Percentiles rank a stretch among this genome's conserved stretches.
phyloP scores from a whole-genome alignment of 2,113 vertebrate species.

The Cacatua alba region DNA sequence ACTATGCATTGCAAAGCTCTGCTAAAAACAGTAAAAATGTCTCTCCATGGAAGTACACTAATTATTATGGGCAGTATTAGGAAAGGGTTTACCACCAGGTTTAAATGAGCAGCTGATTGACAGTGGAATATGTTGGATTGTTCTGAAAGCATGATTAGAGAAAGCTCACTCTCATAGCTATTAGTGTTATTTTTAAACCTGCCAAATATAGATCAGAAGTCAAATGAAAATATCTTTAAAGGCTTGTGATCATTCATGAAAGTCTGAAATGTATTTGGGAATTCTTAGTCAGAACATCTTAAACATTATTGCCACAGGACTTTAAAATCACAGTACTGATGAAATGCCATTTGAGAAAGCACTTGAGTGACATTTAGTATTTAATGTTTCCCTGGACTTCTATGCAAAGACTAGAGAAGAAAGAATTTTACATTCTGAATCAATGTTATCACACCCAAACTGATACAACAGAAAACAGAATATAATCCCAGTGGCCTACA shows the following conservation, averaged over 20 bases:
- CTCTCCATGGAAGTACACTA: neutral
- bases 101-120: slow-evolving; percentile 39
- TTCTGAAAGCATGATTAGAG: slow-evolving; percentile 45
- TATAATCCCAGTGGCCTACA: neutral
- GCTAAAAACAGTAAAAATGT: neutral
- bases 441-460: neutral
- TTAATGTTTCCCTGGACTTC: neutral
- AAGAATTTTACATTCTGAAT: neutral
- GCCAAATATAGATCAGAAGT: slow-evolving; percentile 38
- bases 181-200: slow-evolving; percentile 36
- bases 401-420: neutral
- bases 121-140: slow-evolving; percentile 16
- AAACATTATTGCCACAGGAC: neutral
- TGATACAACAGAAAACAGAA: neutral
- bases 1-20: neutral
- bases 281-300: neutral
- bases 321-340: neutral
- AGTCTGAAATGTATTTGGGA: neutral
- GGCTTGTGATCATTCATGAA: neutral
- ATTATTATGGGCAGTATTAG: slow-evolving; percentile 2
- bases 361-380: neutral
- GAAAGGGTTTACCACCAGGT: neutral
- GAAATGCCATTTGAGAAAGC: neutral
- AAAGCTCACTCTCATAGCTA: slow-evolving; percentile 1
- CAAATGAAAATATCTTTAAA: slow-evolving; percentile 36